Evolutionary conservation across 2,888 invertebrate genomes (phyloP), one percentile per base, ranked within the genome.

Genomic region (Tortricodes alternella): DNA sequence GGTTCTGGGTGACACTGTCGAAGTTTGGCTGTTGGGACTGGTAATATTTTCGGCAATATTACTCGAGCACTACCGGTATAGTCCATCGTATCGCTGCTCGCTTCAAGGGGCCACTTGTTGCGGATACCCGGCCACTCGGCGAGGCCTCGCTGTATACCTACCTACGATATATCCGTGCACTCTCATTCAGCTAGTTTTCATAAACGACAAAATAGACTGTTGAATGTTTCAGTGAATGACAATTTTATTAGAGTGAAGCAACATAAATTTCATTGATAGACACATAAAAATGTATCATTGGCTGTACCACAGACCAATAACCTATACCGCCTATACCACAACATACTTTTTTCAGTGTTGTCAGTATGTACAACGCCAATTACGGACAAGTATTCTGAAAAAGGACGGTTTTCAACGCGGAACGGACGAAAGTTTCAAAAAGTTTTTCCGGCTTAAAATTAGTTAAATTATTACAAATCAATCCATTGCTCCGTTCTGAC

Each of bases 21-120:
- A n/a, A n/a, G n/a, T n/a, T n/a, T n/a, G n/a, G n/a, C n/a, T n/a
- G 4, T 29, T 29, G 29, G 29, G 29, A 11, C 11, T 32, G 43
- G 34, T 11, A 23, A 52, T 52, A 27, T 24, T 43, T 51, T 52
- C 18, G 35, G 35, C 13, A 43, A 50, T 56, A 43, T 34, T 29
- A 9, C 34, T 11, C n/a, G 9, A 48, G 24, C 32, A 48, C 21
- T 32, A 37, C 16, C 21, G 15, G 35, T 34, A 34, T 46, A 39
- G 32, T 24, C 48, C 37, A 16, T 21, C 35, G 49, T 19, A 35
- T 37, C 43, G 55, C 49, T 24, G 53, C 46, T 46, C 49, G 48
- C 8, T 41, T 37, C 19, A 49, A 56, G 50, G 44, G 56, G 56
- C 37, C 49, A 56, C 56, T 56, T 56, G 56, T 56, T 56, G 56